These are phyloP conservation scores for Craterocephalus amniculus DNA, from an alignment of 2,797 vertebrate species.

Conservation along the genomic window DNA sequence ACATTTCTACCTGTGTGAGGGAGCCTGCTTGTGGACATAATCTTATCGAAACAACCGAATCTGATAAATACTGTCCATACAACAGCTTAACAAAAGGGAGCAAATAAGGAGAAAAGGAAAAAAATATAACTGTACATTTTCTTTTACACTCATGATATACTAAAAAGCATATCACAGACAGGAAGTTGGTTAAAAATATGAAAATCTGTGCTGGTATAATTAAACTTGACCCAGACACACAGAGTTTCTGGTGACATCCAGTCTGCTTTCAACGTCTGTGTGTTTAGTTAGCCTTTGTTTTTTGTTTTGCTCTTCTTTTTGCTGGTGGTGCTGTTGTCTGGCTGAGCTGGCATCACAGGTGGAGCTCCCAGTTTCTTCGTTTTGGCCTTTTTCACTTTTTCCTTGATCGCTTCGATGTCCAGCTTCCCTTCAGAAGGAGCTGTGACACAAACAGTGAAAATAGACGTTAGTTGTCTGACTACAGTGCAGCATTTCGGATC, in stretches of 20 bases:
- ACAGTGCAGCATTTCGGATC: neutral
- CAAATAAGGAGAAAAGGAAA: neutral
- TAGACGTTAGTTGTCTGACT: neutral
- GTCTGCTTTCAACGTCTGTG: conserved; percentile 10
- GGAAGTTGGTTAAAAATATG: neutral
- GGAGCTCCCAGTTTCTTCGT: conserved; percentile 94
- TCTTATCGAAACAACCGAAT: neutral
- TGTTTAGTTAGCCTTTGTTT: conserved; percentile 45
- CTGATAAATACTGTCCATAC: conserved; percentile 14
- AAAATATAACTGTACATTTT: conserved; percentile 7
- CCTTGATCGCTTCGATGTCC: conserved; percentile 92
- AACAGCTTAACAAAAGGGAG: neutral
- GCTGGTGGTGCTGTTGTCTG: conserved; percentile 71
- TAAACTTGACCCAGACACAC: neutral
- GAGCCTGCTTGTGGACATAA: neutral
- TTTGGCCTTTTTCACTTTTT: conserved; percentile 94
- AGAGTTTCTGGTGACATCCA: too few species aligned
- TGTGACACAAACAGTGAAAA: conserved; percentile 55
- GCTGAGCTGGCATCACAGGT: conserved; percentile 78
- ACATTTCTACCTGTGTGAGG: neutral
- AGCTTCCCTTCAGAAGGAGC: conserved; percentile 87
- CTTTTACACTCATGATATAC: neutral
- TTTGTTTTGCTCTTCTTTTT: conserved; percentile 86
- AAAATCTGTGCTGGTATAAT: neutral
- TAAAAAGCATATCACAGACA: neutral